phyloP scores from a whole-genome alignment of 1,140 invertebrate genomes.

The Anthonomus grandis region DNA sequence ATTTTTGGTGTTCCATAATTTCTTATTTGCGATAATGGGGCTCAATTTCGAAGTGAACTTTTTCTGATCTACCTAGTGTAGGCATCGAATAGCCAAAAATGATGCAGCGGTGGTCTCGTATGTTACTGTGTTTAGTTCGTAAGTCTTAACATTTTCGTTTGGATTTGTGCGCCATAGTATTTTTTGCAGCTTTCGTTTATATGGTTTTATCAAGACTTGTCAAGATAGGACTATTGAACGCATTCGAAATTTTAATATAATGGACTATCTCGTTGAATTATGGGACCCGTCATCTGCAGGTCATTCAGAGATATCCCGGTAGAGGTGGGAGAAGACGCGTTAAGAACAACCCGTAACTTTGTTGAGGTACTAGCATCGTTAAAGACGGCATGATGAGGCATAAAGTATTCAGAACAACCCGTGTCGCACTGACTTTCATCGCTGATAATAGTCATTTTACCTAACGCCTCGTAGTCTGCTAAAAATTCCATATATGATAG shows the following conservation, averaged over 20 bases:
- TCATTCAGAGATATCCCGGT: constrained; percentile 37
- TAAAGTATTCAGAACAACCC: background rate
- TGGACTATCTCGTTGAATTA: too few relatives aligned
- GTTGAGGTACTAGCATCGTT: background rate
- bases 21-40: too few relatives aligned
- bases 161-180: too few relatives aligned
- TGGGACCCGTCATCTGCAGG: constrained; percentile 30
- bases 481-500: constrained; percentile 36
- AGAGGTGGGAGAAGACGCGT: constrained; percentile 17
- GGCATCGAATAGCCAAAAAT: too few relatives aligned
- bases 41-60: too few relatives aligned
- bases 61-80: too few relatives aligned
- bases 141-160: too few relatives aligned
- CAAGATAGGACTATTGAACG: constrained; percentile 34
- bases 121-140: too few relatives aligned
- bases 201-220: too few relatives aligned
- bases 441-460: constrained; percentile 33
- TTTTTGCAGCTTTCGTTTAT: too few relatives aligned
- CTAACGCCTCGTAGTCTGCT: constrained; percentile 27
- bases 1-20: too few relatives aligned
- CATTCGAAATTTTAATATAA: constrained; percentile 39
- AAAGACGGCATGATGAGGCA: constrained; percentile 31
- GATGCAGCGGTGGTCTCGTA: too few relatives aligned
- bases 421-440: background rate
- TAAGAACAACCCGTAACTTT: constrained; percentile 29